Conservation (phyloP, 2,113 vertebrate species). For the Pelmatolapia mariae region DNA sequence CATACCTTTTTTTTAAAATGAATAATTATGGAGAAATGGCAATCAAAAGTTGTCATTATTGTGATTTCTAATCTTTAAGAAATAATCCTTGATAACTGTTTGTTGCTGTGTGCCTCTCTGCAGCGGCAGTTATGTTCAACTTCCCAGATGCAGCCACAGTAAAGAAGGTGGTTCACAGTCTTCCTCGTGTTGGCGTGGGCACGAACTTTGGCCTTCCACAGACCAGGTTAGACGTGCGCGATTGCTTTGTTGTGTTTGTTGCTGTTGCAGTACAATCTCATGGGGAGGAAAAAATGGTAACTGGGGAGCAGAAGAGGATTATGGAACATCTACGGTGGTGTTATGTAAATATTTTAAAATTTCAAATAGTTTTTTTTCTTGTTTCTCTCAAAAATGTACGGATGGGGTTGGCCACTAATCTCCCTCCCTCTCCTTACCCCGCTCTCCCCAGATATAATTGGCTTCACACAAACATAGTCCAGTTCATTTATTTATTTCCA, state of each 20-base stretch:
- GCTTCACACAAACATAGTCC: background rate
- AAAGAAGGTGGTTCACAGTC: slow-evolving; percentile 93
- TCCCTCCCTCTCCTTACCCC: background rate
- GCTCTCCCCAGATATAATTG: background rate
- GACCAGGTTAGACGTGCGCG: slow-evolving; percentile 77
- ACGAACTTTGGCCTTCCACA: slow-evolving; percentile 93
- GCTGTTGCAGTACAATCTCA: background rate
- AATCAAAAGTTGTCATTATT: background rate
- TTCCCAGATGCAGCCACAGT: slow-evolving; percentile 88
- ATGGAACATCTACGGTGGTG: background rate
- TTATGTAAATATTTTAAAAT: background rate
- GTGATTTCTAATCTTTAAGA: background rate
- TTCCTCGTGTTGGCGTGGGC: slow-evolving; percentile 94
- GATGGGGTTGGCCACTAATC: background rate
- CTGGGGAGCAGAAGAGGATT: background rate
- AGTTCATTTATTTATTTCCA: slow-evolving; percentile 48
- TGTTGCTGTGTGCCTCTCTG: background rate
- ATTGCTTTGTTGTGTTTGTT: background rate
- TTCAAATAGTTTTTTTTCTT: background rate
- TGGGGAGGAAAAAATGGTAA: background rate
- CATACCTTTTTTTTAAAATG: accelerated
- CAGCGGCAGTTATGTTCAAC: slow-evolving; percentile 97
- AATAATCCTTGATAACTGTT: background rate
- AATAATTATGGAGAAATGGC: background rate
- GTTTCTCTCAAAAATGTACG: background rate